Evolutionary conservation across 2,888 invertebrate genomes (phyloP).

Genomic region (Rotaria magnacalcarata): DNA sequence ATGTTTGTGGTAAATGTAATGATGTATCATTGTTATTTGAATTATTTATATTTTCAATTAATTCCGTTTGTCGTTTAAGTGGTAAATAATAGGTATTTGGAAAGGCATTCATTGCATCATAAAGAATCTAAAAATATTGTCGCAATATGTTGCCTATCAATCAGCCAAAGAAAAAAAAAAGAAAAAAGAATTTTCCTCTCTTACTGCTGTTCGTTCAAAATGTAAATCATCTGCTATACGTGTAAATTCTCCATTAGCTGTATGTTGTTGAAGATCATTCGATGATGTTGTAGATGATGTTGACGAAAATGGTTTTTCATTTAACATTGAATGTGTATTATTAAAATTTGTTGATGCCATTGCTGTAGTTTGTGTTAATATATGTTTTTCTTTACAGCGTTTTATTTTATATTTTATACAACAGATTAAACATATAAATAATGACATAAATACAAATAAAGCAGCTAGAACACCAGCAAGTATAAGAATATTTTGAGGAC

Average conservation of each 20-base stretch:
- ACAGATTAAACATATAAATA: slow-evolving; percentile 2
- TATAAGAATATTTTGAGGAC: background rate
- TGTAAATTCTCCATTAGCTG: background rate
- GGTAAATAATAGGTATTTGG: background rate
- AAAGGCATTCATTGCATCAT: slow-evolving; percentile 13
- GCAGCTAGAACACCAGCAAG: slow-evolving; percentile 32
- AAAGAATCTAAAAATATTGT: background rate
- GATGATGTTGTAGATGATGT: slow-evolving; percentile 11
- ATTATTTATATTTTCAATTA: background rate
- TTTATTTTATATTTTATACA: background rate
- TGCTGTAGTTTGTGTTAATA: background rate
- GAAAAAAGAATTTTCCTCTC: background rate
- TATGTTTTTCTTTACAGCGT: background rate
- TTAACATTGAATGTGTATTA: background rate
- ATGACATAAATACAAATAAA: background rate
- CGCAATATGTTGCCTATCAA: background rate
- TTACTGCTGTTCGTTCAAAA: slow-evolving; percentile 27
- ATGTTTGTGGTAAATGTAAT: background rate
- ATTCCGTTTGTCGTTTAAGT: background rate
- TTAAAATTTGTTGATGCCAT: background rate
- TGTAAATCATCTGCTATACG: slow-evolving; percentile 32
- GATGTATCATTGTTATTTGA: background rate
- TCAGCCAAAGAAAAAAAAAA: background rate
- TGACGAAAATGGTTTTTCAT: background rate
- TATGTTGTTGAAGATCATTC: slow-evolving; percentile 13